These are phyloP conservation scores for Paramormyrops hopkinsi DNA, from an alignment of 2,797 vertebrate species.

Conservation along the genomic window DNA sequence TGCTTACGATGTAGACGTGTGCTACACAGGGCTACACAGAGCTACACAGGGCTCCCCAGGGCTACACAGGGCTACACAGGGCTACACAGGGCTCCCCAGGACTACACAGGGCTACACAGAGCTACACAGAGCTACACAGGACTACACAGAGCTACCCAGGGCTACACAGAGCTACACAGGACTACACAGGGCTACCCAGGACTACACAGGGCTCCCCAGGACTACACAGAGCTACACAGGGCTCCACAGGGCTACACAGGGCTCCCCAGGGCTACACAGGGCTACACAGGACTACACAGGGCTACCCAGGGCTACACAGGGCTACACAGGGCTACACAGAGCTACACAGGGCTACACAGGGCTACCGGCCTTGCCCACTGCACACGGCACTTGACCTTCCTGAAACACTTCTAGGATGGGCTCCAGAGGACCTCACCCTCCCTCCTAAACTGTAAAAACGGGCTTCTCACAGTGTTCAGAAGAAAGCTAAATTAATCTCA, in stretches of 20 bases:
- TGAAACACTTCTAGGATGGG: background rate
- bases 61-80: too few species aligned
- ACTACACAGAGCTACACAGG: background rate
- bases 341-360: background rate
- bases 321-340: background rate
- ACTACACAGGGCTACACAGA: too few species aligned
- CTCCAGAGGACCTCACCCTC: background rate
- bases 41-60: background rate
- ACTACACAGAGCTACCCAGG: too few species aligned
- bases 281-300: too few species aligned
- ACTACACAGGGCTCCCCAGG: too few species aligned
- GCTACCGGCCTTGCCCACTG: background rate
- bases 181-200: too few species aligned
- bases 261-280: background rate
- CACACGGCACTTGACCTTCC: background rate
- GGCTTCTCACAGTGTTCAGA: background rate
- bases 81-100: too few species aligned
- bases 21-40: background rate
- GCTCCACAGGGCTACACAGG: background rate
- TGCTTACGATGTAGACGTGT: background rate
- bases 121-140: too few species aligned
- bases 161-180: too few species aligned
- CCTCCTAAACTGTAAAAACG: background rate
- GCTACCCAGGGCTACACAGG: background rate
- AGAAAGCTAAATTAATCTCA: conserved; percentile 13